A percentile compares a stretch with the other conserved stretches of the same genome.
phyloP scores from a whole-genome alignment of 2,888 invertebrate genomes.

The Polyommatus iphigenia region DNA sequence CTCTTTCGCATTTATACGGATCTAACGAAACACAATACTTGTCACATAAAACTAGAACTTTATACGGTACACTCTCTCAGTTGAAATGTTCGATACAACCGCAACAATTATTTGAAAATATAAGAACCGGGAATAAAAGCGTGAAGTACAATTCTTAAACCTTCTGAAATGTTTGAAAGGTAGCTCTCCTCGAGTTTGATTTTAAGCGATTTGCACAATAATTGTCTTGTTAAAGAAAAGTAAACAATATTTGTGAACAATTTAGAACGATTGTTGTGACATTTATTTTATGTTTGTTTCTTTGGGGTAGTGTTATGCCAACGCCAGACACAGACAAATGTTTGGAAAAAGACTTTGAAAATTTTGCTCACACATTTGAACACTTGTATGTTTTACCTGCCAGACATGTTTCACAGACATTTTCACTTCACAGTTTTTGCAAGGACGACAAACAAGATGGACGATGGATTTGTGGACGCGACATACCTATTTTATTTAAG shows the following conservation, averaged over 20 bases:
- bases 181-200: conserved; percentile 15
- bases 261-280: neutral
- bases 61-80: neutral
- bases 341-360: too few species aligned
- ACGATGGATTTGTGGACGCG: too few species aligned
- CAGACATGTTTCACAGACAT: too few species aligned
- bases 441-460: too few species aligned
- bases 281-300: neutral
- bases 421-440: too few species aligned
- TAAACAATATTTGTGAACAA: conserved; percentile 12
- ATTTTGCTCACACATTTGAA: too few species aligned
- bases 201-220: conserved; percentile 21
- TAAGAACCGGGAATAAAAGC: conserved; percentile 9
- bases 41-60: neutral
- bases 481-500: too few species aligned
- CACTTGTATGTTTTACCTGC: too few species aligned
- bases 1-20: too few species aligned
- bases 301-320: too few species aligned
- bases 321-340: too few species aligned
- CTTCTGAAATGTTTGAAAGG: conserved; percentile 27
- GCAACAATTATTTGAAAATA: conserved; percentile 23
- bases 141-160: conserved; percentile 14
- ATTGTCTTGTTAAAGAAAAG: conserved; percentile 19
- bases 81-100: neutral
- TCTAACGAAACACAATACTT: neutral